Evolutionary conservation across 2,888 invertebrate genomes (phyloP), one percentile per base, ranked within the genome.

Genomic region (Pasiphila rectangulata): DNA sequence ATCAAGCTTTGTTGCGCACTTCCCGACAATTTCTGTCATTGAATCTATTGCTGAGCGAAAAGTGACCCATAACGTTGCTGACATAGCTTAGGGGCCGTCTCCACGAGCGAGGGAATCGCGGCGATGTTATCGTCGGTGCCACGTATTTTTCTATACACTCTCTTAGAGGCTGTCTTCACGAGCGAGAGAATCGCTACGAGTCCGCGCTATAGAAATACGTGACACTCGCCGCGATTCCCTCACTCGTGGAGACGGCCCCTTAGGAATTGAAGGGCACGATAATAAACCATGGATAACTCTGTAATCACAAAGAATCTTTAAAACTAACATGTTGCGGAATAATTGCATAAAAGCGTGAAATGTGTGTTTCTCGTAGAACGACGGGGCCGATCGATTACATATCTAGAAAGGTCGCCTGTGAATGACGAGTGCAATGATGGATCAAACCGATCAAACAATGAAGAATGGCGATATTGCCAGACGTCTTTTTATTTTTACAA

Each of bases 1-100:
- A 71, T 72, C 71, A 66, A 56, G 66, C 69, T 72, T 79, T 79
- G 82, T 81, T 72, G 70, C 54, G 66, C 65, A 72, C 79, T 75
- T 80, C 81, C 76, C 72, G 75, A 69, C 65, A 64, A 73, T 67
- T 56, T 54, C 51, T 46, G 58, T 49, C 51, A 36, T 32, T 17
- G 12, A 15, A 21, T 12, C 54, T 55, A 54, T 58, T 58, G 58
- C 54, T 57, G 61, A 62, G 43, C 53, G 55, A 61, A 67, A 58
- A 57, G 57, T 58, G 53, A 57, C 56, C 46, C 12, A 45, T 50
- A 47, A 45, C 21, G 13, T 13, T 13, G 13, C 13, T 13, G 13
- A 27, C 6, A 7, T 27, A 7, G 27, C 13, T 27, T 27, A 3
- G 13, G 13, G 27, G 27, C 7, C 12, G 7, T n/a, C n/a, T 25